Conservation (phyloP, 2,113 vertebrate species). For the Xenopus laevis region DNA sequence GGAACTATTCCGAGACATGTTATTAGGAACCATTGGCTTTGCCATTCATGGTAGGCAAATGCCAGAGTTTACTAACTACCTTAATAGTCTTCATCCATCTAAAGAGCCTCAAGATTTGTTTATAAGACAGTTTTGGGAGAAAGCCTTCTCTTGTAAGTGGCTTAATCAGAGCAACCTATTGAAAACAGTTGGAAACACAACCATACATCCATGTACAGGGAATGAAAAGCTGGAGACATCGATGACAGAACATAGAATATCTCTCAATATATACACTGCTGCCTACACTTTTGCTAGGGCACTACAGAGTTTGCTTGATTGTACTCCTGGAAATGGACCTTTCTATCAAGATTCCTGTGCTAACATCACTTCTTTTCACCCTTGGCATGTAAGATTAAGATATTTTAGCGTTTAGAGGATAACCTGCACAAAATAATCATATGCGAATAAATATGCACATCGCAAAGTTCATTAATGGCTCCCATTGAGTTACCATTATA, state of each 20-base stretch:
- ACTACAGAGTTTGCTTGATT: background rate
- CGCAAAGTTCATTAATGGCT: too few species aligned
- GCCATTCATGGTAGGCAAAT: background rate
- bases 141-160: conserved; percentile 34
- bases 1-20: background rate
- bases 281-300: background rate
- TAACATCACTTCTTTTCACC: background rate
- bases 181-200: background rate
- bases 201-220: conserved; percentile 21
- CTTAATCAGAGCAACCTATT: background rate
- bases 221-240: background rate
- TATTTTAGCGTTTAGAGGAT: background rate
- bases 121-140: conserved; percentile 38
- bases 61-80: background rate
- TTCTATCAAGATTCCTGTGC: background rate
- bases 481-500: background rate
- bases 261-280: background rate
- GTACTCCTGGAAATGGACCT: background rate
- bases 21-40: conserved; percentile 12
- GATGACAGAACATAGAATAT: background rate
- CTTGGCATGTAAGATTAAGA: background rate
- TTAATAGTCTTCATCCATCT: background rate
- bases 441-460: too few species aligned
- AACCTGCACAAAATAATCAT: background rate
- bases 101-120: background rate